Evolutionary conservation across 2,888 invertebrate species (phyloP), one percentile per base, ranked within the genome.

Genomic region (Diarsia rubi): DNA sequence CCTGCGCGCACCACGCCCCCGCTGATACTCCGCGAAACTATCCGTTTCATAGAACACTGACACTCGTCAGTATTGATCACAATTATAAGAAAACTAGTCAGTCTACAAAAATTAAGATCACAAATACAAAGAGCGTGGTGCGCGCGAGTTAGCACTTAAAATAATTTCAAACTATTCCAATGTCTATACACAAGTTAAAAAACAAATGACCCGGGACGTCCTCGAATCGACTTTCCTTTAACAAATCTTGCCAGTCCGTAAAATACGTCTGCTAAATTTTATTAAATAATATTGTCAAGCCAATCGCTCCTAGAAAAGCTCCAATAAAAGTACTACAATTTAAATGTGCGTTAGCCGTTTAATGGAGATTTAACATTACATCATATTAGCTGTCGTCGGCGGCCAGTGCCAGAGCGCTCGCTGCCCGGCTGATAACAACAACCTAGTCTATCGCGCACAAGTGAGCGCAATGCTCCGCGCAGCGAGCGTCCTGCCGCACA

Each of bases 141-240:
- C 91, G 90, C 87, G 88, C 88, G 88, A 86, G 88, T 84, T 79
- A 86, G 90, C 91, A 88, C 92, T 91, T 92, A 92, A 91, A 90
- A 91, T 91, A 92, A 92, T 91, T 91, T 90, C 91, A 88, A 87
- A 90, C 93, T 93, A 94, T 92, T 91, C 90, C 94, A 92, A 93
- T 92, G 93, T 92, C 93, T 94, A 94, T 92, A 94, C 93, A 94
- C 92, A 93, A 94, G 93, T 94, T 86, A 79, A 84, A 86, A 94
- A 94, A 94, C 93, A 93, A 93, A 92, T 91, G 90, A 88, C 94
- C 94, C 94, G 92, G 92, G 88, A 86, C 92, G 91, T 85, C 87
- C 79, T 88, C 91, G 91, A 79, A 72, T 70, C 65, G 74, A 69
- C 80, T 71, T 75, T 75, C 73, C 82, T 75, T 81, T 72, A 76